Evolutionary conservation across 1,140 invertebrate species (phyloP), one percentile per base, ranked within the genome.

Genomic region (Microplitis mediator): DNA sequence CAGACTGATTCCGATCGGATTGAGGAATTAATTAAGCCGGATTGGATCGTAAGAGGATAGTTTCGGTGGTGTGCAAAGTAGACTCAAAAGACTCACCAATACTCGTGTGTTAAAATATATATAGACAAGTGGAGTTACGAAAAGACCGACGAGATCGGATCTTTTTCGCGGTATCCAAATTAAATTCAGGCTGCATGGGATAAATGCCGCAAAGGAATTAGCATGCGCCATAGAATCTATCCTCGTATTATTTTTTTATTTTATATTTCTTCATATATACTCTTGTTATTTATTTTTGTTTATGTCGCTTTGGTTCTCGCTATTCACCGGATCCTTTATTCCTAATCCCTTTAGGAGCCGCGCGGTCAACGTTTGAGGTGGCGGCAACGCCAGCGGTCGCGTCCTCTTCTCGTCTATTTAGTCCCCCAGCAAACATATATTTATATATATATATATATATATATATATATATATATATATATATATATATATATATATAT

Each of bases 281-380:
- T 23, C 74, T 61, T 50, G 31, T 39, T 51, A 31, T 72, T 60
- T 66, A 65, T 72, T 73, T 81, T 77, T 80, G 78, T 81, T 79
- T 80, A 81, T 80, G 79, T 73, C 77, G 79, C 34, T 72, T 72
- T 54, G 8, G 54, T 35, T 58, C 13, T 36, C 66, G 54, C 66
- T 31, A 68, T 58, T 68, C 54, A 58, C n/a, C 54, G 52, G 39
- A 54, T 61, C 54, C 31, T 72, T 72, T 72, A 58, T 72, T 50
- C 63, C 78, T 85, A 84, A 85, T 85, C 83, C 83, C 77, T 81
- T 84, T 78, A 31, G 31, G 78, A 72, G 69, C 78, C 69, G 51
- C 73, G 76, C 77, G 76, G 78, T 79, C 76, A 78, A 76, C 81
- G 69, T 81, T 79, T 80, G 73, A 82, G 79, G 78, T 82, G 80